phyloP scores from a whole-genome alignment of 2,113 vertebrate genomes.

The Paedocypris sp. region DNA sequence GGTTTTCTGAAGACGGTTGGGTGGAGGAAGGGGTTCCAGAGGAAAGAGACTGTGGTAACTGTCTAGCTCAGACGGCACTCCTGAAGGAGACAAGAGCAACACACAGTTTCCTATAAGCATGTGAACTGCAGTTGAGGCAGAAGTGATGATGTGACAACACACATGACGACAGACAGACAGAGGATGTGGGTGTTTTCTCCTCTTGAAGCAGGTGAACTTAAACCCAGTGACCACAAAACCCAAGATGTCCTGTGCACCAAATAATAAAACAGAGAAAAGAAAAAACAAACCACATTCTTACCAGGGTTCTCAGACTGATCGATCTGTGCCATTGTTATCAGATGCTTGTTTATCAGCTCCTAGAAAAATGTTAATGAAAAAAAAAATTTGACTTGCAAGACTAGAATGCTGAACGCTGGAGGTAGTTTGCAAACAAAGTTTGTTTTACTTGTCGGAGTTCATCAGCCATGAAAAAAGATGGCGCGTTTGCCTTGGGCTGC shows the following conservation, averaged over 20 bases:
- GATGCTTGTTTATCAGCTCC: conserved; percentile 96
- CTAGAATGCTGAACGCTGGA: fast-evolving
- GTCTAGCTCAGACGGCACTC: conserved; percentile 92
- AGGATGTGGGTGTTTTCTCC: conserved; percentile 22
- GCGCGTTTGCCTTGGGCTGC: conserved; percentile 98
- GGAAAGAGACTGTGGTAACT: conserved; percentile 98
- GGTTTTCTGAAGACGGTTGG: conserved; percentile 94
- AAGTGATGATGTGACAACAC: no score
- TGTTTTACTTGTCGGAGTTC: conserved; percentile 98
- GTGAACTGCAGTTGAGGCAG: no score
- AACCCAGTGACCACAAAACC: conserved; percentile 10
- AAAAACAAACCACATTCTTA: conserved; percentile 48
- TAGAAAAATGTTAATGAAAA: conserved; percentile 36
- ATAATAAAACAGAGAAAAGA: neutral
- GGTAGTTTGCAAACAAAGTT: no score
- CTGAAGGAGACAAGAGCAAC: conserved; percentile 44
- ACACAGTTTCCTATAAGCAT: neutral
- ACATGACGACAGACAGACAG: neutral
- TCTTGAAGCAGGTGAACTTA: conserved; percentile 2
- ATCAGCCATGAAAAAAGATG: conserved; percentile 97
- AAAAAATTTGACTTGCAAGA: no score
- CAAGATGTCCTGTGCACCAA: neutral
- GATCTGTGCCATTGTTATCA: conserved; percentile 98
- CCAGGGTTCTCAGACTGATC: conserved; percentile 96
- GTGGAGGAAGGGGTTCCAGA: conserved; percentile 85